Percentiles rank a stretch among this genome's conserved stretches.
phyloP scores from a whole-genome alignment of 1,140 invertebrate genomes.

The Triops longicaudatus region DNA sequence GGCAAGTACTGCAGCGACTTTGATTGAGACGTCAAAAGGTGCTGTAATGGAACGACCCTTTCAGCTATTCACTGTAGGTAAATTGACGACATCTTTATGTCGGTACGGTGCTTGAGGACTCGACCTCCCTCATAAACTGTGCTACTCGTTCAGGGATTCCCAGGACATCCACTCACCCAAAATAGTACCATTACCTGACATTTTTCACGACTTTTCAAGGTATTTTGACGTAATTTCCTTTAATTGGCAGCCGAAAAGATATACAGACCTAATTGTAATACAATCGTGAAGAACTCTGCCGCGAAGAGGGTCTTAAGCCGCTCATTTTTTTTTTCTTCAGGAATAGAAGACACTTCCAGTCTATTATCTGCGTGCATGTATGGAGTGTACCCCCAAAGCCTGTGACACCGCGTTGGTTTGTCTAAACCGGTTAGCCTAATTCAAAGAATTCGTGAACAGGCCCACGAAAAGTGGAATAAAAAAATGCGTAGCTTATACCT shows the following conservation, averaged over 20 bases:
- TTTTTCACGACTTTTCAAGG: no score
- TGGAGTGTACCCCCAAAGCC: not conserved
- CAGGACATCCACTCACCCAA: no score
- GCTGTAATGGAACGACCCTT: slow-evolving; percentile 7
- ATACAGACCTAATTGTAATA: no score
- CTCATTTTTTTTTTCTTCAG: no score
- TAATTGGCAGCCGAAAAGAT: no score
- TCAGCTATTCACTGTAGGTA: not conserved
- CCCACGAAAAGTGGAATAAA: not conserved
- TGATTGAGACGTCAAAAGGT: slow-evolving; percentile 15
- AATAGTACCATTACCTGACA: no score
- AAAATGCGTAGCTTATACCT: not conserved
- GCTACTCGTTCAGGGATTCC: not conserved
- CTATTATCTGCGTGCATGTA: not conserved
- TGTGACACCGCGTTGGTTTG: not conserved
- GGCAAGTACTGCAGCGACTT: slow-evolving; percentile 1
- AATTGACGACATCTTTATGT: slow-evolving; percentile 10
- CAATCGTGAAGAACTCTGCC: no score
- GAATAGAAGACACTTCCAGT: not conserved
- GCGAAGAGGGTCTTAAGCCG: no score
- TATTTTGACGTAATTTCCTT: no score
- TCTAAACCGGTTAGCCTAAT: slow-evolving; percentile 11
- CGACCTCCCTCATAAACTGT: not conserved
- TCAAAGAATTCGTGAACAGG: slow-evolving; percentile 1
- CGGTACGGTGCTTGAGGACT: not conserved